A percentile compares a stretch with the other conserved stretches of the same genome.
Conservation (phyloP, 2,113 vertebrate genomes). For the Oxyura jamaicensis region DNA sequence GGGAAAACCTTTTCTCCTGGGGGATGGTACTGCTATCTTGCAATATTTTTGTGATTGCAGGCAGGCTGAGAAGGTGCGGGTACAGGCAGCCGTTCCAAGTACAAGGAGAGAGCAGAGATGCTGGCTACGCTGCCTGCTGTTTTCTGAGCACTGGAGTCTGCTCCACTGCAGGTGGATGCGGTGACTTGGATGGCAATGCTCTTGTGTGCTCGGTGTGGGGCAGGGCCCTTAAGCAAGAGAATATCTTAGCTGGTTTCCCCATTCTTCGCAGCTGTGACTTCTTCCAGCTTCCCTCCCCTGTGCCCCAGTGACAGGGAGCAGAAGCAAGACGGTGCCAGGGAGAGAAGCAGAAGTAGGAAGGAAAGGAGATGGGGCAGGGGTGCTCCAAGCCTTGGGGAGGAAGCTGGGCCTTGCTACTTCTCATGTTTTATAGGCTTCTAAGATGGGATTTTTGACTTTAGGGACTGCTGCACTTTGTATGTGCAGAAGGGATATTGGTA, state of each 20-base stretch:
- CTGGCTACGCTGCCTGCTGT: not conserved
- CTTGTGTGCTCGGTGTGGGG: not conserved
- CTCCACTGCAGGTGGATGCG: not conserved
- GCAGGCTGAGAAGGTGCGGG: not conserved
- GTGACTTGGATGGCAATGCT: not conserved
- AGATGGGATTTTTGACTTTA: not conserved
- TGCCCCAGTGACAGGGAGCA: not conserved
- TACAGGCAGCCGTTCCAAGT: not conserved
- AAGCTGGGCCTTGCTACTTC: not conserved
- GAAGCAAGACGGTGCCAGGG: not conserved
- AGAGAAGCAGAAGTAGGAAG: slow-evolving; percentile 22
- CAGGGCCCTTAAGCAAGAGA: not conserved
- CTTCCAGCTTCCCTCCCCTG: not conserved
- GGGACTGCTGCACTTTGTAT: not conserved
- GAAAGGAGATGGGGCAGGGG: not conserved
- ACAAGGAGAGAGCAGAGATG: not conserved
- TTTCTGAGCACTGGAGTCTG: fast-evolving
- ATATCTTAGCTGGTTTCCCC: not conserved
- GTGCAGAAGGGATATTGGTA: not conserved
- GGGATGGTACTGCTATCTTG: not conserved
- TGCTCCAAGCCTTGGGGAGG: not conserved
- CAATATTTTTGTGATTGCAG: not conserved
- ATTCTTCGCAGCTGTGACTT: not conserved
- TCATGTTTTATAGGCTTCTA: not conserved
- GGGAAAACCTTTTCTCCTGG: not conserved